Evolutionary conservation across 1,140 invertebrate species (phyloP), one percentile per base, ranked within the genome.

Genomic region (Zaprionus gabonicus): DNA sequence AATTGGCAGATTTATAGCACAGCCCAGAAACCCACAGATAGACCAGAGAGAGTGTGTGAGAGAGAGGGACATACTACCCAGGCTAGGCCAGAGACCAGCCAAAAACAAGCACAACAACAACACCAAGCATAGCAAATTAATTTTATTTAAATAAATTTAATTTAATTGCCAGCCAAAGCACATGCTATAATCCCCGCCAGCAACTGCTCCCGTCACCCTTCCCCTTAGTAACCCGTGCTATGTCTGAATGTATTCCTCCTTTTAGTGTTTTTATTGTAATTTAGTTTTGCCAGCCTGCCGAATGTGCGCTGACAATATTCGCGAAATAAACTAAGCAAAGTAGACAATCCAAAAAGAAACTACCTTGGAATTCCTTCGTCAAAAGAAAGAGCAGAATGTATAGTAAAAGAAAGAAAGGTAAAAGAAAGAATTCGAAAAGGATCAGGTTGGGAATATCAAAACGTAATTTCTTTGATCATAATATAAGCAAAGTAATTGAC

Each of bases 71-170:
- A 67, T 62, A 59, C 58, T 57, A 55, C 76, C 79, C 77, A 83
- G 86, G 71, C 72, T 71, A 85, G 81, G 73, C 65, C 62, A 79
- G 62, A 62, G 60, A 71, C 67, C 78, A 84, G 82, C 63, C 76
- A 78, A 83, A 71, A 71, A 49, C 38, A 51, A 71, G 20, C 34
- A 59, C 38, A 46, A 60, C 55, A 81, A 71, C 60, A 71, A 76
- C 34, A 59, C 60, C 57, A 78, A 75, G 56, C 68, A 58, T 25
- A 60, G 66, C 75, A 79, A 90, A 85, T 88, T 80, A 91, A 90
- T 90, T 90, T 90, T 82, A 80, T 88, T 91, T 90, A 83, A 91
- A 91, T 91, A 90, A 85, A 91, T 91, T 85, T 79, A 63, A 80
- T 91, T 88, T 91, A 91, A 91, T 91, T 91, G 88, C 82, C 81